Percentiles rank a stretch among this genome's conserved stretches.
phyloP scores from a whole-genome alignment of 92 coral and sea anemone species.

The Ricordea florida region DNA sequence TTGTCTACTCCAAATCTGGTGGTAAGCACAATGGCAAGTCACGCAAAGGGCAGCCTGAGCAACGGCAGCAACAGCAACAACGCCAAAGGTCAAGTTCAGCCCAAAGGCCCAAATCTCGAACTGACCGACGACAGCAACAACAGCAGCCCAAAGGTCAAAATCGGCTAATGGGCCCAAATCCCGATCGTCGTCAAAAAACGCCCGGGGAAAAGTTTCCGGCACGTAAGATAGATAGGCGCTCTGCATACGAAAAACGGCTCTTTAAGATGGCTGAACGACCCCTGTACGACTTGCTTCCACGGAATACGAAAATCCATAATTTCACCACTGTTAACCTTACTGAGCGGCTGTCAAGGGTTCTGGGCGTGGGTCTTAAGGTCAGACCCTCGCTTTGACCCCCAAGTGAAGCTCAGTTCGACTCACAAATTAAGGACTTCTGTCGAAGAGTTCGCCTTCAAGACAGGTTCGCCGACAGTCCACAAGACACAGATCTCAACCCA shows the following conservation, averaged over 20 bases:
- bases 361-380: slow-evolving; percentile 46
- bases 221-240: neutral
- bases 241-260: neutral
- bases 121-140: neutral
- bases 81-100: too few relatives aligned
- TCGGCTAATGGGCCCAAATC: neutral
- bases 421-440: slow-evolving; percentile 54
- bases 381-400: slow-evolving; percentile 55
- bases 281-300: slow-evolving; percentile 12
- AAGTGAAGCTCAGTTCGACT: slow-evolving; percentile 25
- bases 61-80: too few relatives aligned
- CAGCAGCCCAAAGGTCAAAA: too few relatives aligned
- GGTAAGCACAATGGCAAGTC: too few relatives aligned
- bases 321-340: slow-evolving; percentile 7
- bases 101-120: neutral
- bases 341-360: slow-evolving; percentile 10
- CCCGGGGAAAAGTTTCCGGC: neutral
- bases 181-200: neutral
- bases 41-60: too few relatives aligned
- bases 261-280: too few relatives aligned
- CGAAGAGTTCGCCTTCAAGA: slow-evolving; percentile 43
- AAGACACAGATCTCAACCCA: slow-evolving; percentile 24
- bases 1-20: too few relatives aligned
- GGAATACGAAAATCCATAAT: slow-evolving; percentile 48
- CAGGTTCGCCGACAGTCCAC: slow-evolving; percentile 20